A percentile compares a stretch with the other conserved stretches of the same genome.
Conservation (phyloP, 1,140 invertebrate species). For the Drosophila guanche region DNA sequence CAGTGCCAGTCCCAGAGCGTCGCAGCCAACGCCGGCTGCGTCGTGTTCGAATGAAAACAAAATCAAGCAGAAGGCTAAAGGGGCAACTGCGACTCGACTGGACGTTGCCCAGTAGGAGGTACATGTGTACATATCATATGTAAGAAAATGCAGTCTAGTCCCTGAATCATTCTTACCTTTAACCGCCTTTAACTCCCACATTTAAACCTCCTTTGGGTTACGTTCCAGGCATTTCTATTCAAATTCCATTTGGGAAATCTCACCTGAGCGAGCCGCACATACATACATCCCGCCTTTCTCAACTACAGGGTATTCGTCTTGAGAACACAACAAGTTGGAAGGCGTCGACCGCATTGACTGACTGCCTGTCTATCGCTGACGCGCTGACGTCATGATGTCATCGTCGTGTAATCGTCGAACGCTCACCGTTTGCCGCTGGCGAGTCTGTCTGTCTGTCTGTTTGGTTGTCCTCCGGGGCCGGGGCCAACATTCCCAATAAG, state of each 20-base stretch:
- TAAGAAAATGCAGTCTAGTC: no score
- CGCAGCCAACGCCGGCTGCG: constrained; percentile 11
- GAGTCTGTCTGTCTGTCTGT: not conserved
- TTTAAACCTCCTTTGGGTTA: no score
- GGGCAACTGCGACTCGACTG: constrained; percentile 5
- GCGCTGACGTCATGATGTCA: constrained; percentile 52
- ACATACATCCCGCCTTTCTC: not conserved
- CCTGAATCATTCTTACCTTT: no score
- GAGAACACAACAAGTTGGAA: constrained; percentile 40
- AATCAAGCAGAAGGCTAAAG: constrained; percentile 20
- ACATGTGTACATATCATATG: no score
- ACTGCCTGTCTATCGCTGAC: constrained; percentile 27
- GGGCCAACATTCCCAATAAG: no score
- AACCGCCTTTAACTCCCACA: no score
- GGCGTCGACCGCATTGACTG: constrained; percentile 19
- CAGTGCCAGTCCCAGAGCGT: not conserved
- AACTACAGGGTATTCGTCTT: constrained; percentile 17
- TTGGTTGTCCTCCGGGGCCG: no score
- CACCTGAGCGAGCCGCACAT: not conserved
- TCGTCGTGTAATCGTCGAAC: constrained; percentile 17
- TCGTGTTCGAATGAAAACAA: constrained; percentile 24
- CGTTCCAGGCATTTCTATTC: no score
- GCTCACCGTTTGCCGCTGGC: not conserved
- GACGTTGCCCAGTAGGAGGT: no score
- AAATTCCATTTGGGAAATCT: not conserved